These are phyloP conservation scores for Mechanitis messenoides DNA, from an alignment of 2,888 invertebrate species.

Conservation along the genomic window DNA sequence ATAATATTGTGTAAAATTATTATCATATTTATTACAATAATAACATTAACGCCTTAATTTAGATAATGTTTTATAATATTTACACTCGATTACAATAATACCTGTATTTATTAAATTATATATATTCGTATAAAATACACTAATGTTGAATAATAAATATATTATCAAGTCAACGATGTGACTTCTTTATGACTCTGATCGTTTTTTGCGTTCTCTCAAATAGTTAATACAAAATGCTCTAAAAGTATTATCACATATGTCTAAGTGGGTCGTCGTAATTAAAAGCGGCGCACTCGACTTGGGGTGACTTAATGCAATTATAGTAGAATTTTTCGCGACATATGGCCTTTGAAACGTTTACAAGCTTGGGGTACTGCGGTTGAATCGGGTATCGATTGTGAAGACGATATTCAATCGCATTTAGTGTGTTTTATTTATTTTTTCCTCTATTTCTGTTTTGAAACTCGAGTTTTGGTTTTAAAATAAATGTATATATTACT, in stretches of 20 bases:
- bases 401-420: slow-evolving; percentile 29
- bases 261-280: slow-evolving; percentile 72
- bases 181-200: too few species aligned
- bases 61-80: too few species aligned
- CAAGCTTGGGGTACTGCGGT: slow-evolving; percentile 44
- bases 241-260: slow-evolving; percentile 59
- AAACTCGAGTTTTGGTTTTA: background rate
- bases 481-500: background rate
- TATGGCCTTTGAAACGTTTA: slow-evolving; percentile 58
- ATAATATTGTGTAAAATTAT: too few species aligned
- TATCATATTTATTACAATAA: too few species aligned
- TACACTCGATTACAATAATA: too few species aligned
- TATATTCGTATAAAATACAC: too few species aligned
- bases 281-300: slow-evolving; percentile 62
- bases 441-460: background rate
- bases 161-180: too few species aligned
- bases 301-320: slow-evolving; percentile 74
- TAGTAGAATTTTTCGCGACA: slow-evolving; percentile 72
- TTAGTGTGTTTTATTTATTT: slow-evolving; percentile 12
- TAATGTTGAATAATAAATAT: too few species aligned
- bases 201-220: slow-evolving; percentile 6
- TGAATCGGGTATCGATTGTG: slow-evolving; percentile 35
- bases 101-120: too few species aligned
- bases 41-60: too few species aligned
- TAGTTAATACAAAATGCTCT: slow-evolving; percentile 24